Conservation (phyloP, 2,113 vertebrate genomes). For the Lepus europaeus region DNA sequence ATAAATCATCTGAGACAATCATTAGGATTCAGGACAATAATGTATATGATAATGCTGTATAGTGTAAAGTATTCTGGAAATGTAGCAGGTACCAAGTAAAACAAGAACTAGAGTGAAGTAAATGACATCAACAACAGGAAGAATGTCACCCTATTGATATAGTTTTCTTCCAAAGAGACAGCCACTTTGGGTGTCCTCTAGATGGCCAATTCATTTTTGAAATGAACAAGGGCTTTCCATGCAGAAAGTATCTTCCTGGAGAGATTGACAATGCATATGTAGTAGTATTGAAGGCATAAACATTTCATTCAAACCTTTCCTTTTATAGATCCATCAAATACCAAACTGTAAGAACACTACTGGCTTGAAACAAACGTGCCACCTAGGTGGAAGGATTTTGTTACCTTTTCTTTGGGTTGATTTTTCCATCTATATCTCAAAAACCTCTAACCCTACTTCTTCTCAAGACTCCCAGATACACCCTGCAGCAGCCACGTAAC, state of each 20-base stretch:
- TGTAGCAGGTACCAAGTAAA: not conserved
- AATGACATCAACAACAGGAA: not conserved
- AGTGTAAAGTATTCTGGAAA: not conserved
- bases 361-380: constrained; percentile 6
- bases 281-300: not conserved
- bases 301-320: not conserved
- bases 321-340: not conserved
- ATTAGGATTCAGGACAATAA: not conserved
- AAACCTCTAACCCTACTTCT: not conserved
- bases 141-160: not conserved
- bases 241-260: not conserved
- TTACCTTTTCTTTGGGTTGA: not conserved
- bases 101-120: not conserved
- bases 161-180: constrained; percentile 17
- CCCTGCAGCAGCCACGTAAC: not conserved
- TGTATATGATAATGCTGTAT: not conserved
- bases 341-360: not conserved
- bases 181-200: not conserved
- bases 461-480: not conserved
- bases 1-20: not conserved
- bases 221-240: not conserved
- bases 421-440: constrained; percentile 39
- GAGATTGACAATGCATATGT: not conserved
- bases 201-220: constrained; percentile 2
- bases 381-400: not conserved